These are phyloP conservation scores for Holacanthus passer DNA, from an alignment of 2,113 vertebrate species.

Conservation along the genomic window DNA sequence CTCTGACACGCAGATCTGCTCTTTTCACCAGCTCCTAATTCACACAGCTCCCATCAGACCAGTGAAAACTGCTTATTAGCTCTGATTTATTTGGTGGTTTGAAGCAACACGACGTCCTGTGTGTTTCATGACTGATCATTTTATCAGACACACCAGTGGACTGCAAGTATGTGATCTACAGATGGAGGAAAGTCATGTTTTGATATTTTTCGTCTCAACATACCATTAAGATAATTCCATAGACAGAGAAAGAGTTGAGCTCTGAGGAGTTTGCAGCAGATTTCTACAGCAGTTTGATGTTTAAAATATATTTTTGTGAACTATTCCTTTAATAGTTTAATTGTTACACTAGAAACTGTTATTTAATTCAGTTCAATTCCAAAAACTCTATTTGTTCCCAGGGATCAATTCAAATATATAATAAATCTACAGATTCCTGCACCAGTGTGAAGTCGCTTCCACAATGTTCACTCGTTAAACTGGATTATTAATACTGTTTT, in stretches of 20 bases:
- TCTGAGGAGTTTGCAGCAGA: neutral
- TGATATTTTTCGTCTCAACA: neutral
- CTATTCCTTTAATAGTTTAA: neutral
- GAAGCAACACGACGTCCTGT: neutral
- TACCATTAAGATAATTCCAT: neutral
- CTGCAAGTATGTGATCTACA: neutral
- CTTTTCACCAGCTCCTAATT: neutral
- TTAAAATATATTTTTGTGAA: neutral
- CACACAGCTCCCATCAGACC: neutral
- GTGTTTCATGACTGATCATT: neutral
- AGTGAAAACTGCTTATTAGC: conserved; percentile 16
- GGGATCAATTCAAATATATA: too few relatives aligned
- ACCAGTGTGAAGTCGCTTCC: neutral
- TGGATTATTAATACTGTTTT: too few relatives aligned
- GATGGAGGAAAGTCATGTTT: neutral
- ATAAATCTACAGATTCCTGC: too few relatives aligned
- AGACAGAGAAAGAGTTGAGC: neutral
- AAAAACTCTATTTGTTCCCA: too few relatives aligned
- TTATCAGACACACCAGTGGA: neutral
- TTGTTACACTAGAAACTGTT: neutral
- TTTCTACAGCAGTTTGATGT: neutral
- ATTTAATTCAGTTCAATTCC: too few relatives aligned
- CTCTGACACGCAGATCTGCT: neutral
- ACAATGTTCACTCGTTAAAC: too few relatives aligned
- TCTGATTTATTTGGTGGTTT: conserved; percentile 25